phyloP scores from a whole-genome alignment of 1,140 invertebrate genomes.

The Adelges cooleyi region DNA sequence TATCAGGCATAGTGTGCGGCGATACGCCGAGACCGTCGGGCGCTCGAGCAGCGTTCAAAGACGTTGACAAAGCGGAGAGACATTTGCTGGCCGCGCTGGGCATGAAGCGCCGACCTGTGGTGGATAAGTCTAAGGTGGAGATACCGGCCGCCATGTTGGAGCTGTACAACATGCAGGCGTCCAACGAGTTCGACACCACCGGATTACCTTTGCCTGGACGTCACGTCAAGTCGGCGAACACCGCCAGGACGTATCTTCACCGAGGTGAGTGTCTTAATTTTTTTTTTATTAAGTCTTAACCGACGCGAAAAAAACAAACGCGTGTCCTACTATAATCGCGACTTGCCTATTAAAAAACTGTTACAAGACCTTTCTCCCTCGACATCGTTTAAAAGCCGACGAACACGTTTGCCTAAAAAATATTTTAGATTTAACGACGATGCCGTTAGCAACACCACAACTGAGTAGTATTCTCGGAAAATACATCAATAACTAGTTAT shows the following conservation, averaged over 20 bases:
- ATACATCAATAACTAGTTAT: too few relatives aligned
- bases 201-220: conserved; percentile 55
- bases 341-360: too few relatives aligned
- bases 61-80: conserved; percentile 45
- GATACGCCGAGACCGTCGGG: conserved; percentile 31
- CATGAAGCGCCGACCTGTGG: conserved; percentile 49
- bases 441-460: too few relatives aligned
- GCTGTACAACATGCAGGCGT: conserved; percentile 57
- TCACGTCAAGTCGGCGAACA: conserved; percentile 61
- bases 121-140: conserved; percentile 41
- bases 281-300: too few relatives aligned
- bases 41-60: conserved; percentile 14
- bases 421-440: too few relatives aligned
- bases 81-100: conserved; percentile 63
- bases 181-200: conserved; percentile 44
- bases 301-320: too few relatives aligned
- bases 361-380: too few relatives aligned
- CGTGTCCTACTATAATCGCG: too few relatives aligned
- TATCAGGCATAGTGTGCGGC: conserved; percentile 25
- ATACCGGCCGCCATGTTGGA: conserved; percentile 68
- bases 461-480: too few relatives aligned
- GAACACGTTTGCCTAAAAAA: too few relatives aligned
- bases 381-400: too few relatives aligned
- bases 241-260: conserved; percentile 72
- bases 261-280: conserved; percentile 46